Evolutionary conservation across 2,888 invertebrate genomes (phyloP), one percentile per base, ranked within the genome.

Genomic region (Chaetogeoica ovagalla): DNA sequence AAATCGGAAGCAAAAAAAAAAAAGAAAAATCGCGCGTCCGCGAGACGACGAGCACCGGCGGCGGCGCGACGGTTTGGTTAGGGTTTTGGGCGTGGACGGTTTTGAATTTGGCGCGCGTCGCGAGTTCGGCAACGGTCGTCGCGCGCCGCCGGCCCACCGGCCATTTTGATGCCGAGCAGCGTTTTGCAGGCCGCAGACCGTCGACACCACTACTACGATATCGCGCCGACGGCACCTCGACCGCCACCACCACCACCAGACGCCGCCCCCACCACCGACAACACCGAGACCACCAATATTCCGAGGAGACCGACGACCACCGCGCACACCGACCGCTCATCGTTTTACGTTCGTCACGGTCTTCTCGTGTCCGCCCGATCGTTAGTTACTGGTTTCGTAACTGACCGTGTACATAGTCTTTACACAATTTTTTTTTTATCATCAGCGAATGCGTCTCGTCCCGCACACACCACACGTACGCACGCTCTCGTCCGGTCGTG

Each of bases 101-200:
- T 76, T 76, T 76, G 68, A 68, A 76, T 76, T 76, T 76, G 75
- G 66, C 75, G 75, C 75, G 75, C 65, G 19, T 6, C 37, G 30
- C 55, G 60, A 43, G 60, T 43, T 71, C 57, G 63, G 39, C 17
- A 6, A 39, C 55, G 37, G 55, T 48, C 63, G 79, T 15, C n/a
- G 15, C 39, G 43, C 48, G 68, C 77, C 57, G 71, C 4, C 69
- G 43, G 60, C n/a, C 52, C 52, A 37, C 30, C 66, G 65, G 75
- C 79, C 79, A 79, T 79, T 71, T 79, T 79, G 19, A 8, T 71
- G 70, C 79, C 79, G 79, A 79, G 21, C 79, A 79, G 79, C 63
- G 39, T 79, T 65, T 79, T 71, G 79, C 63, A 70, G 55, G 48
- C 79, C 39, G 66, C 43, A 69, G 62, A 70, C 37, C 43, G 74